Conservation (phyloP, 2,888 invertebrate species). For the Andricus curvator region DNA sequence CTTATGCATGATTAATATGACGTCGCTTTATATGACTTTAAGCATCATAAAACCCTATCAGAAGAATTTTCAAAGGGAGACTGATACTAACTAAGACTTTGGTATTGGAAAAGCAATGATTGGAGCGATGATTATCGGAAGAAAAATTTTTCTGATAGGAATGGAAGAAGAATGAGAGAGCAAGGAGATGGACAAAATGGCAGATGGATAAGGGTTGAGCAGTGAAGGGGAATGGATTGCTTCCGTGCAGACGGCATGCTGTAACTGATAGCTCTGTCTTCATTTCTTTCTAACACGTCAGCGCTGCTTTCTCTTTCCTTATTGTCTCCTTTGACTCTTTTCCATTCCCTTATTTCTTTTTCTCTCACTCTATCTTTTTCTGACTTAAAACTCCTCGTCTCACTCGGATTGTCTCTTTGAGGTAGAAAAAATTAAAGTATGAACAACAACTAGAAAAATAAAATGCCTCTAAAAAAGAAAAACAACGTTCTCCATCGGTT, state of each 20-base stretch:
- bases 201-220: conserved; percentile 56
- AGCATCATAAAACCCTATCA: background rate
- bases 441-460: conserved; percentile 3
- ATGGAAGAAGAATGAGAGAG: conserved; percentile 48
- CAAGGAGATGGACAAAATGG: conserved; percentile 53
- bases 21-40: too few relatives aligned
- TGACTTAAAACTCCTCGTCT: conserved; percentile 49
- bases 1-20: too few relatives aligned
- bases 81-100: background rate
- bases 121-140: conserved; percentile 7
- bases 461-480: background rate
- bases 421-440: conserved; percentile 18
- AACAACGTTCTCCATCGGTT: background rate
- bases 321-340: conserved; percentile 66
- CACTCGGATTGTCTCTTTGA: conserved; percentile 47
- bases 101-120: conserved; percentile 5
- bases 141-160: conserved; percentile 22
- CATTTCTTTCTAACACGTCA: conserved; percentile 70
- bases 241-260: conserved; percentile 69
- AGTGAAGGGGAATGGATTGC: conserved; percentile 70
- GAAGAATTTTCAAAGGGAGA: background rate
- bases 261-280: conserved; percentile 72
- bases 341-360: conserved; percentile 56
- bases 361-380: conserved; percentile 55
- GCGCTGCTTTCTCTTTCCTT: conserved; percentile 62